Evolutionary conservation across 2,797 vertebrate species (phyloP).

Genomic region (Betta splendens): DNA sequence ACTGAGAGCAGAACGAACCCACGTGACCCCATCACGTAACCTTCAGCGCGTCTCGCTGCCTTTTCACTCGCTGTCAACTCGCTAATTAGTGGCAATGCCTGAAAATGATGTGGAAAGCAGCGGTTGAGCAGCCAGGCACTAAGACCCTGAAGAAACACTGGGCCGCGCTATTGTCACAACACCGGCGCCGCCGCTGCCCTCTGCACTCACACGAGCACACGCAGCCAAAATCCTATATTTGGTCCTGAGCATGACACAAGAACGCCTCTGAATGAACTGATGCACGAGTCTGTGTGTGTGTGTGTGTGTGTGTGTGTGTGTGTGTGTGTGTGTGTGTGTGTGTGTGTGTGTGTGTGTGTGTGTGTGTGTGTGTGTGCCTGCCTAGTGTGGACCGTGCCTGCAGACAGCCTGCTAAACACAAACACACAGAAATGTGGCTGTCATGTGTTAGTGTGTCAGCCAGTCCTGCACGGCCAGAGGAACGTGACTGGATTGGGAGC

Average conservation of each 20-base stretch:
- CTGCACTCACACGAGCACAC: slow-evolving; percentile 33
- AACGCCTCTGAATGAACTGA: slow-evolving; percentile 38
- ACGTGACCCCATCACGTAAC: slow-evolving; percentile 31
- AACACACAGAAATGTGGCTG: slow-evolving; percentile 36
- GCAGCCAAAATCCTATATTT: slow-evolving; percentile 35
- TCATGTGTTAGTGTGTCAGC: slow-evolving; percentile 78
- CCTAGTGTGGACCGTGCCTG: slow-evolving; percentile 53
- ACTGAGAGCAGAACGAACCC: slow-evolving; percentile 19
- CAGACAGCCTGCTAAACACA: slow-evolving; percentile 39
- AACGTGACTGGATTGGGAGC: slow-evolving; percentile 75
- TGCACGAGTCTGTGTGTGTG: slow-evolving; percentile 32
- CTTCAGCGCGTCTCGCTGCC: slow-evolving; percentile 29
- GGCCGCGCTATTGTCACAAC: slow-evolving; percentile 63
- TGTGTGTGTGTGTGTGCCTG: slow-evolving; percentile 28
- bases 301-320: slow-evolving; percentile 13
- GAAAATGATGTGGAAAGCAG: slow-evolving; percentile 27
- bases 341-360: slow-evolving; percentile 16
- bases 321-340: slow-evolving; percentile 20
- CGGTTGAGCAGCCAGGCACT: slow-evolving; percentile 31
- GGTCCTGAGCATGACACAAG: slow-evolving; percentile 24
- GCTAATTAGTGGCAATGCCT: slow-evolving; percentile 43
- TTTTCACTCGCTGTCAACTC: slow-evolving; percentile 31
- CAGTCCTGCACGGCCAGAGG: slow-evolving; percentile 68
- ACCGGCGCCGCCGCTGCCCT: slow-evolving; percentile 66
- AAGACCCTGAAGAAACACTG: slow-evolving; percentile 64